phyloP scores from a whole-genome alignment of 2,888 invertebrate species.

The Nephrotoma guestfalica region DNA sequence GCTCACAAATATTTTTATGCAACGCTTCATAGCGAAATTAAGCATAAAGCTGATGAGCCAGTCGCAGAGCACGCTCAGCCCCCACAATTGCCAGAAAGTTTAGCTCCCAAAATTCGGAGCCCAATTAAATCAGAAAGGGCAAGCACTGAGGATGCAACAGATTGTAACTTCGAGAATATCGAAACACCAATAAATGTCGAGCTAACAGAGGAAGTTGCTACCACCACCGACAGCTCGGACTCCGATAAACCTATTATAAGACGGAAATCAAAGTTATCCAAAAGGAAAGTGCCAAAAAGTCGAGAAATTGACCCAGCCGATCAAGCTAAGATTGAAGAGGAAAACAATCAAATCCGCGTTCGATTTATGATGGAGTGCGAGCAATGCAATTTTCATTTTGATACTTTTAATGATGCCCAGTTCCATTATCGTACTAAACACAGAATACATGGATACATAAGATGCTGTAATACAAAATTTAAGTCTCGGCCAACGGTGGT shows the following conservation, averaged over 20 bases:
- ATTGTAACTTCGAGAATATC: neutral
- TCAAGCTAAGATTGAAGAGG: neutral
- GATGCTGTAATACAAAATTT: neutral
- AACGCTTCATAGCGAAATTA: neutral
- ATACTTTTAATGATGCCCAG: neutral
- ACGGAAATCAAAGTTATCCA: neutral
- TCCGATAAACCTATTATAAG: neutral
- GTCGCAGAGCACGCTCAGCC: neutral
- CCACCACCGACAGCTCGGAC: neutral
- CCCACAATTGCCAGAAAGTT: neutral
- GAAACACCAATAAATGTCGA: neutral
- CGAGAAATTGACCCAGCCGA: neutral
- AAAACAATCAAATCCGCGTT: neutral
- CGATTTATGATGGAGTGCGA: neutral
- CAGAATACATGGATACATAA: neutral
- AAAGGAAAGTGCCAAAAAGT: neutral
- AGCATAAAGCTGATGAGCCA: neutral
- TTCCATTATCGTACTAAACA: neutral
- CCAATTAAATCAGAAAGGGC: neutral
- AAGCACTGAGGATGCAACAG: neutral
- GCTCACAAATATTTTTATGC: neutral
- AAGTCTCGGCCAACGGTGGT: slow-evolving; percentile 15
- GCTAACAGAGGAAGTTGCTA: neutral
- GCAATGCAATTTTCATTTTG: neutral
- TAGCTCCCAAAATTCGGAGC: neutral